Conservation (phyloP, 1,140 invertebrate species). For the Muscidifurax raptorellus region DNA sequence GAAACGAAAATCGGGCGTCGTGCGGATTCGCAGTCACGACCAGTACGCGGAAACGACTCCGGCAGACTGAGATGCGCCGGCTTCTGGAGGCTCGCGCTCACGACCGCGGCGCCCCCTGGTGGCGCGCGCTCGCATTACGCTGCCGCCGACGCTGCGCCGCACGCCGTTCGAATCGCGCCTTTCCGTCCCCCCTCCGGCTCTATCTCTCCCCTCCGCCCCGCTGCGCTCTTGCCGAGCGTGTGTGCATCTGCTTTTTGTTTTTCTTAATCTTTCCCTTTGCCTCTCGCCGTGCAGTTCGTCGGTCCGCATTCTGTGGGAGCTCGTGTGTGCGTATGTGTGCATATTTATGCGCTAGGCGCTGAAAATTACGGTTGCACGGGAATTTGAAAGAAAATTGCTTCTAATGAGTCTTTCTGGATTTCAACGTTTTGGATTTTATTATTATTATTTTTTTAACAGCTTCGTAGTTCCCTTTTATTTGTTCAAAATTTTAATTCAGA, state of each 20-base stretch:
- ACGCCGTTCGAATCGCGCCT: background rate
- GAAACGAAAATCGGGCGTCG: background rate
- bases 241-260: conserved; percentile 1
- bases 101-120: conserved; percentile 60
- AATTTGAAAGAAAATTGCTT: no score
- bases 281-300: background rate
- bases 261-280: background rate
- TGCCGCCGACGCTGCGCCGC: background rate
- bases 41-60: conserved; percentile 60
- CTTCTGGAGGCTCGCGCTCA: conserved; percentile 56
- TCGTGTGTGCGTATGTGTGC: no score
- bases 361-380: no score
- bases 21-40: conserved; percentile 7
- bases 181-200: background rate
- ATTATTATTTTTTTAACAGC: no score
- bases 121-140: conserved; percentile 23
- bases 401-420: no score
- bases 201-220: no score
- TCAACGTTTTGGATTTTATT: no score
- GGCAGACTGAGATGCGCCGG: conserved; percentile 61
- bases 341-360: no score
- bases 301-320: background rate
- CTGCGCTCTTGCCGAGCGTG: background rate
- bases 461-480: no score
- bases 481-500: no score